Base-by-base conservation (phyloP, 1,140 invertebrate genomes). In the Diabrotica undecimpunctata region DNA sequence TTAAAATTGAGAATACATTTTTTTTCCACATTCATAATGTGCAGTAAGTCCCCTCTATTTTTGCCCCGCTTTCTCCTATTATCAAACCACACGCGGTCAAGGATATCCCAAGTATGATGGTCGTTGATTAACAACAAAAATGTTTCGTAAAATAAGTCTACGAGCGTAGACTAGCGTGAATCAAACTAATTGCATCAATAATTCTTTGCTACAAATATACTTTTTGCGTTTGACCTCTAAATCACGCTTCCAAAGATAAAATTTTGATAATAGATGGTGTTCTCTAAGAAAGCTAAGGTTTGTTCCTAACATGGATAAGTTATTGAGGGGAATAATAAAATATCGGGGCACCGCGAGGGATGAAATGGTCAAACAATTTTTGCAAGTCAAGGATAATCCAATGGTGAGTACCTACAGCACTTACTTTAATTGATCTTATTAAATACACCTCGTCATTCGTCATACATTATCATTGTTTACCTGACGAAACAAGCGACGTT, bases 321-420 rank as follows among this genome's bases (percentile, higher is more conserved):
- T 96, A 77, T 81, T 96, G 56, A 85, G 88, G 78, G 94, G 94
- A 39, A 90, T 96, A 59, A 93, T 95, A 87, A 86, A 87, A 76
- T 96, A 95, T 79, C 84, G 93, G 55, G 83, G 89, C 59, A 88
- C 90, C 46, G 88, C 91, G 64, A 84, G 90, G 67, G 85, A 88
- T 66, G 88, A 85, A 76, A 94, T 96, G 92, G 91, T 96, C 11
- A 87, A 94, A 80, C 92, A 96, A 79, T 96, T 96, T 79, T 80
- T 92, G 79, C 82, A 90, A 85, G 92, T 96, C 66, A 86, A 84
- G 76, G 89, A 95, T 81, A 86, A 94, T 82, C 93, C 93, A 10
- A 87, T 89, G 84, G 94, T 95, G 81, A 85, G 86, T 81, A 46
- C 14, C 35, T 50, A 11, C 13, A 25, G 25, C 1, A 2, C 4